These are phyloP conservation scores for Zootoca vivipara DNA, from an alignment of 2,113 vertebrate species.

Conservation along the genomic window DNA sequence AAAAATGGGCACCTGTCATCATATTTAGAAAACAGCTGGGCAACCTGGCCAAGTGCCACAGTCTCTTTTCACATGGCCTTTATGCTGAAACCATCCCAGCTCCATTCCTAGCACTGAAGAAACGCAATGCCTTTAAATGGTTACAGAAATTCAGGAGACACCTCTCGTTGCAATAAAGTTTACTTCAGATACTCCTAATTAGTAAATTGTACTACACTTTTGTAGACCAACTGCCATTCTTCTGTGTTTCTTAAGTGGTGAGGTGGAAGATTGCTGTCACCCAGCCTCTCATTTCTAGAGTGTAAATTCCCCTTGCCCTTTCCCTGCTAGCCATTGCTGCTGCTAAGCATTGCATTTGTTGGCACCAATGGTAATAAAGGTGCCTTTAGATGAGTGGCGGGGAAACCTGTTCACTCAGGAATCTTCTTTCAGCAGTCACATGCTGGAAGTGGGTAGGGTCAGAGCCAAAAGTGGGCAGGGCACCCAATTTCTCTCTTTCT, in stretches of 20 bases:
- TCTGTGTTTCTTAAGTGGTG: conserved; percentile 1
- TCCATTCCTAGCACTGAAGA: conserved; percentile 67
- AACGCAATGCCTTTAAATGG: conserved; percentile 72
- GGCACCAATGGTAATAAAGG: not conserved
- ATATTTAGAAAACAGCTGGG: conserved; percentile 79
- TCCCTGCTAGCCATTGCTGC: not conserved
- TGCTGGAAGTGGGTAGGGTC: too few species aligned
- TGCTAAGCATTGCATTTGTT: not conserved
- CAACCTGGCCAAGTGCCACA: conserved; percentile 75
- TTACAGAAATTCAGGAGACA: conserved; percentile 64
- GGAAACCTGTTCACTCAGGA: too few species aligned
- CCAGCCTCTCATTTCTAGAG: not conserved
- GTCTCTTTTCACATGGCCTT: conserved; percentile 71
- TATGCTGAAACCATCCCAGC: conserved; percentile 69
- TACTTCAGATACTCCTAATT: conserved; percentile 70
- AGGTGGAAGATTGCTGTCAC: not conserved
- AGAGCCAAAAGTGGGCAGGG: too few species aligned
- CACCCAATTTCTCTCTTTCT: too few species aligned
- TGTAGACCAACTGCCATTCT: conserved; percentile 67
- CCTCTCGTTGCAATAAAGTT: conserved; percentile 66
- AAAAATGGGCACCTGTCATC: conserved; percentile 79
- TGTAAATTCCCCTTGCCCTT: not conserved
- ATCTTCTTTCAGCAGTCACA: too few species aligned
- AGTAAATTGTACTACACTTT: conserved; percentile 58
- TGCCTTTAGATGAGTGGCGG: not conserved